Conservation (phyloP, 2,797 vertebrate genomes). For the Rallus crepitans region DNA sequence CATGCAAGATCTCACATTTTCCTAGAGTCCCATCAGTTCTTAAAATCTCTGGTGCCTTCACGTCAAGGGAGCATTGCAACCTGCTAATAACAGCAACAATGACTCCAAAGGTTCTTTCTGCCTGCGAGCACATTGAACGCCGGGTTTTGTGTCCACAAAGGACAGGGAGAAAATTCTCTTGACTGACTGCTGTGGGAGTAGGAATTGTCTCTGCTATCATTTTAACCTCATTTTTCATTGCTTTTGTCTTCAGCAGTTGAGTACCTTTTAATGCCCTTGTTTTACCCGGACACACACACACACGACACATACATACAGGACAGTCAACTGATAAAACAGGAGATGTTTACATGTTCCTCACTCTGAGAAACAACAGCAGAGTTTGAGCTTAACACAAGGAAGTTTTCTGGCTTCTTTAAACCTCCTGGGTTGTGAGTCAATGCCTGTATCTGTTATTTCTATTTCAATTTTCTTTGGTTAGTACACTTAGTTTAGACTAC, state of each 20-base stretch:
- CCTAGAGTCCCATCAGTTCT: background rate
- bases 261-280: background rate
- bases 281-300: background rate
- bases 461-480: conserved; percentile 24
- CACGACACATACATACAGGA: no score
- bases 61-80: background rate
- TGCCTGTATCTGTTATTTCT: conserved; percentile 44
- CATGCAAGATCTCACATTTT: background rate
- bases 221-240: conserved; percentile 7
- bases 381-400: background rate
- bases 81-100: background rate
- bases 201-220: background rate
- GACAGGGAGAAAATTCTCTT: background rate
- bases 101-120: background rate
- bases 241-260: background rate
- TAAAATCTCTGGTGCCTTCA: background rate
- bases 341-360: background rate
- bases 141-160: background rate
- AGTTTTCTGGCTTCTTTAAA: conserved; percentile 3
- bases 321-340: background rate
- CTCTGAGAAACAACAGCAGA: background rate
- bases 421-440: conserved; percentile 14
- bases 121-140: background rate
- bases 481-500: conserved; percentile 52
- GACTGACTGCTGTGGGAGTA: background rate